Conservation (phyloP, 2,113 vertebrate species). For the Ctenodactylus gundi region DNA sequence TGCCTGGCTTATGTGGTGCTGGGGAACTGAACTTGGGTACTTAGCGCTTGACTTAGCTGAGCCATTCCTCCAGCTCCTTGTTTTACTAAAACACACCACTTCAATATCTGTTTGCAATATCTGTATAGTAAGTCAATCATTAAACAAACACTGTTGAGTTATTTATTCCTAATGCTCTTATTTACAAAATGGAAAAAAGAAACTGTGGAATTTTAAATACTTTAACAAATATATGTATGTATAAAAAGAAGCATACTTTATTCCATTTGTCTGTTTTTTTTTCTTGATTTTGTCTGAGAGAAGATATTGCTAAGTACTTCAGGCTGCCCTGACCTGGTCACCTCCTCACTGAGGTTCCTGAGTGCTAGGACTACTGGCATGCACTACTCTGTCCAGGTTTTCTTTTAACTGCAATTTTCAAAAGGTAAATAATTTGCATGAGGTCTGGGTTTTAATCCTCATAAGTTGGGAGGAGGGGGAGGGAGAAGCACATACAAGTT, state of each 20-base stretch:
- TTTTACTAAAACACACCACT: not conserved
- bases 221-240: no score
- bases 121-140: not conserved
- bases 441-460: not conserved
- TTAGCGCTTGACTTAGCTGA: no score
- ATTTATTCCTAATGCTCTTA: not conserved
- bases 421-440: not conserved
- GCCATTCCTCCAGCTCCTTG: no score
- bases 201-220: not conserved
- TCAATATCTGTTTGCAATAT: not conserved
- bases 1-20: no score
- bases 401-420: not conserved
- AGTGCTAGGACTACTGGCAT: not conserved
- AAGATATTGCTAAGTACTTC: not conserved
- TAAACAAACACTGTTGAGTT: slow-evolving; percentile 5
- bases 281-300: not conserved
- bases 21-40: no score
- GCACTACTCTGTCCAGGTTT: not conserved
- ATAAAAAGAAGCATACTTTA: slow-evolving; percentile 1
- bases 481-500: not conserved
- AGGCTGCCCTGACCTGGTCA: not conserved
- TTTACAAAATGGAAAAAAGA: not conserved
- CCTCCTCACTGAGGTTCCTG: not conserved
- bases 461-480: not conserved
- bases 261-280: not conserved